phyloP scores from a whole-genome alignment of 2,797 vertebrate genomes.

The Danio aesculapii region DNA sequence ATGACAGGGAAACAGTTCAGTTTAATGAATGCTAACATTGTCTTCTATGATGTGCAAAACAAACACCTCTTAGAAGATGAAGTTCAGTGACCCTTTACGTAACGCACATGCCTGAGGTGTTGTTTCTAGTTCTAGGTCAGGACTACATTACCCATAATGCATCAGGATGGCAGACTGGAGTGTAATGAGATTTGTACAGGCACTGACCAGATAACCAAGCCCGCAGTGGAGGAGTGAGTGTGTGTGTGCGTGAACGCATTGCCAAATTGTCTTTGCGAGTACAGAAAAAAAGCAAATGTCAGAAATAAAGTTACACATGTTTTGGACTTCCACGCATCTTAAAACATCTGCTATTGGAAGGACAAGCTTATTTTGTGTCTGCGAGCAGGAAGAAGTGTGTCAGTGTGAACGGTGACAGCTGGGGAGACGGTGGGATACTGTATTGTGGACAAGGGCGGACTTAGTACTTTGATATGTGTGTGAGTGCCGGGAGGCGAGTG shows the following conservation, averaged over 20 bases:
- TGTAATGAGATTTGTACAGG: conserved; percentile 62
- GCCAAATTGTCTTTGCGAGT: conserved; percentile 43
- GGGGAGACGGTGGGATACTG: conserved; percentile 45
- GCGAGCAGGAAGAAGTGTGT: conserved; percentile 28
- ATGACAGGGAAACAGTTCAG: too few species aligned
- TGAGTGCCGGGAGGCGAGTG: neutral
- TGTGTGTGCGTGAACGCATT: neutral
- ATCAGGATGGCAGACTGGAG: conserved; percentile 50
- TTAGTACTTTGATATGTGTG: conserved; percentile 48
- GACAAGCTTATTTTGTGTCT: neutral
- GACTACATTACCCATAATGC: conserved; percentile 58
- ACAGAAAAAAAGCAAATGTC: conserved; percentile 43
- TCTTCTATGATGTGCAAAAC: too few species aligned
- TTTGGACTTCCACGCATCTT: conserved; percentile 22
- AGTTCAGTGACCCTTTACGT: neutral
- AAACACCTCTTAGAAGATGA: too few species aligned
- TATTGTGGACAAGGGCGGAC: conserved; percentile 37
- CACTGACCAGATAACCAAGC: conserved; percentile 60
- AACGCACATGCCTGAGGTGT: conserved; percentile 11
- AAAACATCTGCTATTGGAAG: conserved; percentile 21
- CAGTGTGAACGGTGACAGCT: conserved; percentile 27
- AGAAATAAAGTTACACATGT: conserved; percentile 40
- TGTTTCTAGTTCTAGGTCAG: conserved; percentile 46
- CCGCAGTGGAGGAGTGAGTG: conserved; percentile 36
- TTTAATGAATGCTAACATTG: too few species aligned